Evolutionary conservation across 1,140 invertebrate species (phyloP).

Genomic region (Hestina assimilis): DNA sequence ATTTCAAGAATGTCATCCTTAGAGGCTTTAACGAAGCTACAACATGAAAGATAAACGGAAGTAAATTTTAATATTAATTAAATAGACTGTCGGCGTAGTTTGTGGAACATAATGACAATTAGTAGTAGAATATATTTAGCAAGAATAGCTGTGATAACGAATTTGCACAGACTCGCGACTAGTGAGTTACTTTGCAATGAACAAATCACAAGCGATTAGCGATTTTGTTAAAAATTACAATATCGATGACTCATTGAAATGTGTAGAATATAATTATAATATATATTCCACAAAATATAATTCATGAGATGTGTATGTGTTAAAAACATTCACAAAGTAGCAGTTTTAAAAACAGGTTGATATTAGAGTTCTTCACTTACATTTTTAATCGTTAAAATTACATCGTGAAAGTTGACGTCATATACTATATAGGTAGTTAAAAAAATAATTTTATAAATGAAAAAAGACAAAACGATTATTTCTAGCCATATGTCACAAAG

Average conservation of each 20-base stretch:
- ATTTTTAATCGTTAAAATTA: too few relatives aligned
- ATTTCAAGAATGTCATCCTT: background rate
- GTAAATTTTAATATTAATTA: constrained; percentile 43
- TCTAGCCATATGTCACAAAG: too few relatives aligned
- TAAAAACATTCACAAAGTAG: too few relatives aligned
- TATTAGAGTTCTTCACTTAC: too few relatives aligned
- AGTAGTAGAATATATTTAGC: constrained; percentile 68
- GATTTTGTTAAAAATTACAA: background rate
- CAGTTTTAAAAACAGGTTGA: too few relatives aligned
- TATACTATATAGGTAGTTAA: too few relatives aligned
- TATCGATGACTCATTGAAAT: background rate
- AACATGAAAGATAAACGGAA: constrained; percentile 30
- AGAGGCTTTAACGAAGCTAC: constrained; percentile 13
- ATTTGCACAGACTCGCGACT: constrained; percentile 68
- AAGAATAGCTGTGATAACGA: constrained; percentile 75
- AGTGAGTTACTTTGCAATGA: constrained; percentile 36
- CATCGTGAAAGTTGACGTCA: too few relatives aligned
- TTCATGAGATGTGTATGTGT: too few relatives aligned
- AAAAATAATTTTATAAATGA: too few relatives aligned
- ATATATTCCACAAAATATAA: too few relatives aligned
- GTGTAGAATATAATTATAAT: background rate
- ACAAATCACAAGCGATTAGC: constrained; percentile 20
- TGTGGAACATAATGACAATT: constrained; percentile 65
- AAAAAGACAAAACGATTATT: too few relatives aligned
- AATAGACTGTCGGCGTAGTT: constrained; percentile 46